These are phyloP conservation scores for Pangasius djambal DNA, from an alignment of 2,797 vertebrate species.

Conservation along the genomic window DNA sequence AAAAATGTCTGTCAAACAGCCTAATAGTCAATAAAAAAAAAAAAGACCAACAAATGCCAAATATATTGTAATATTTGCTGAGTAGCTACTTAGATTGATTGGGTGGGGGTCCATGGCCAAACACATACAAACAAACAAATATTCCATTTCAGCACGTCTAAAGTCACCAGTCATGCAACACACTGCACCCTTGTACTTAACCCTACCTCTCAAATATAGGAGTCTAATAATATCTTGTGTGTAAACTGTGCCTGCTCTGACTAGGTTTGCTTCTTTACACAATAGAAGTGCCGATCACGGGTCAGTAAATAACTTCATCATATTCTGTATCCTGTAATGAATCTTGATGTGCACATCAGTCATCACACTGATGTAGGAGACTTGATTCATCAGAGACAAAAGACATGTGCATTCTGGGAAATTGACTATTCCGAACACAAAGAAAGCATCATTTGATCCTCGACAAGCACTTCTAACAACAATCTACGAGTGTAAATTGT, in stretches of 20 bases:
- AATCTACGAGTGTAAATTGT: slow-evolving; percentile 38
- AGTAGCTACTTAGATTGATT: too few species aligned
- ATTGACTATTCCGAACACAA: slow-evolving; percentile 15
- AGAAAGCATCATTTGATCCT: slow-evolving; percentile 22
- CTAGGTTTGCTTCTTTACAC: background rate
- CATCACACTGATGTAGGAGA: background rate
- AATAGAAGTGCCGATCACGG: background rate
- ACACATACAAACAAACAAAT: background rate
- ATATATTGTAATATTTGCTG: too few species aligned
- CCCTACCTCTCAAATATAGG: background rate
- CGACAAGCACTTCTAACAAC: slow-evolving; percentile 33
- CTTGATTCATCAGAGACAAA: slow-evolving; percentile 7
- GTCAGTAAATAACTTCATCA: background rate
- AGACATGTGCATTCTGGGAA: slow-evolving; percentile 13
- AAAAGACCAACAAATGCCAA: too few species aligned
- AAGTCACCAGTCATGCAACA: background rate
- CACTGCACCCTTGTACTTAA: background rate
- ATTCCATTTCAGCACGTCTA: background rate
- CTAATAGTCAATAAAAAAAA: too few species aligned
- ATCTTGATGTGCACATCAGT: slow-evolving; percentile 13
- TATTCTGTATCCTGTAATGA: background rate
- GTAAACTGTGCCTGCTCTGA: background rate
- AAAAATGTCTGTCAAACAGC: background rate
- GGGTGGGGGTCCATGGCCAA: too few species aligned
- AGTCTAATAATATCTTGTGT: background rate